Conservation (phyloP, 2,113 vertebrate genomes). For the Mustela lutreola region DNA sequence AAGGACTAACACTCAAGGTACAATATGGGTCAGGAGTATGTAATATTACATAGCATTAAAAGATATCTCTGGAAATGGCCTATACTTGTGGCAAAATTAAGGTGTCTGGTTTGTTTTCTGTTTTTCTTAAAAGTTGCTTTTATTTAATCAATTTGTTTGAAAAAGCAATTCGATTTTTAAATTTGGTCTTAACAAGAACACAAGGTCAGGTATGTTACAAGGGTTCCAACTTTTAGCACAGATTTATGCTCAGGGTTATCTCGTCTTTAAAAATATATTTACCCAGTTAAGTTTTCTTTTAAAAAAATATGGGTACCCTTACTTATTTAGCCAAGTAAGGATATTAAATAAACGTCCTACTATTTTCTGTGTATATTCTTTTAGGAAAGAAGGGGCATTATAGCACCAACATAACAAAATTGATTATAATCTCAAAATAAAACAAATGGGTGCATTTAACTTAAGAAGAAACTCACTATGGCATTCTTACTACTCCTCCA, state of each 20-base stretch:
- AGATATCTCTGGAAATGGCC: neutral
- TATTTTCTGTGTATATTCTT: neutral
- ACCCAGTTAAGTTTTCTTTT: neutral
- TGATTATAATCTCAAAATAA: neutral
- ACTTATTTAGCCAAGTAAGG: constrained; percentile 7
- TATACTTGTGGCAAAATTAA: neutral
- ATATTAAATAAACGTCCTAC: constrained; percentile 10
- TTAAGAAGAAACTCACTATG: neutral
- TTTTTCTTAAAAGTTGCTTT: constrained; percentile 33
- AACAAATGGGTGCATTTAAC: neutral
- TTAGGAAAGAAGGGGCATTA: neutral
- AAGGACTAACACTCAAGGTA: neutral
- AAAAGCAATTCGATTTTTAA: neutral
- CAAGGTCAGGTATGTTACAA: neutral
- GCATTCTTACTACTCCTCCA: neutral
- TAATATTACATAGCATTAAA: neutral
- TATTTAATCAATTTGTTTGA: constrained; percentile 23
- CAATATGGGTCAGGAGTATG: neutral
- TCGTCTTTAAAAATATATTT: constrained; percentile 45
- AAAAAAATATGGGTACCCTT: neutral
- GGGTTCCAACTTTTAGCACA: neutral
- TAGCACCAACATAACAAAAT: neutral
- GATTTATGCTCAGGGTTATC: neutral
- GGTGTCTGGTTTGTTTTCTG: neutral
- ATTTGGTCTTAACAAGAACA: neutral